phyloP scores from a whole-genome alignment of 2,113 vertebrate species.

The Neogobius melanostomus region DNA sequence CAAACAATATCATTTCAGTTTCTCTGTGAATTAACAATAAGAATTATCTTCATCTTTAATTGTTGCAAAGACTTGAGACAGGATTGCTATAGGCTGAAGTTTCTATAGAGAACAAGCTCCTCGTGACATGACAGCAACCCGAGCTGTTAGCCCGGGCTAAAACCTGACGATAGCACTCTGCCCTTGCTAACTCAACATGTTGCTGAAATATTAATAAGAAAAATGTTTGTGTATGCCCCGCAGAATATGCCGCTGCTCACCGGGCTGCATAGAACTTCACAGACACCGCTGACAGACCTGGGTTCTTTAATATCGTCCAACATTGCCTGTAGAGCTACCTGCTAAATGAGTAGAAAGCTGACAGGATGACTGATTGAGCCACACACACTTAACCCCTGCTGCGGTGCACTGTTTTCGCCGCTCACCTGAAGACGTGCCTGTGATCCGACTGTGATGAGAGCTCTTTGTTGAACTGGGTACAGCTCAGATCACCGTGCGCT shows the following conservation, averaged over 20 bases:
- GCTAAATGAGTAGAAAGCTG: conserved; percentile 43
- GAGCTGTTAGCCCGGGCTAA: conserved; percentile 47
- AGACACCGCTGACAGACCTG: conserved; percentile 7
- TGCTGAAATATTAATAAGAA: conserved; percentile 70
- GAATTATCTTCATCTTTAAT: not conserved
- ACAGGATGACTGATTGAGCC: conserved; percentile 65
- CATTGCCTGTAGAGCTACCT: conserved; percentile 14
- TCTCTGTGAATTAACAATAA: not conserved
- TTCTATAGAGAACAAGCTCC: conserved; percentile 20
- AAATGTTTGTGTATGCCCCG: conserved; percentile 35
- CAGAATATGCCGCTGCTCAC: conserved; percentile 19
- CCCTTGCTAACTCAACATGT: conserved; percentile 57
- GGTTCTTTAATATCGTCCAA: conserved; percentile 20
- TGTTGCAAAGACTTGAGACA: not conserved
- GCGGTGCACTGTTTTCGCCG: conserved; percentile 19
- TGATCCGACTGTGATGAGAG: conserved; percentile 70
- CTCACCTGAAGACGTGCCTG: conserved; percentile 63
- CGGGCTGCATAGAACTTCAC: not conserved
- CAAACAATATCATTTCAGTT: too few relatives aligned
- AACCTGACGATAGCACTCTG: conserved; percentile 65
- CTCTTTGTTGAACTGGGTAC: conserved; percentile 54
- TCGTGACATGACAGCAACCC: conserved; percentile 37
- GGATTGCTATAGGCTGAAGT: not conserved
- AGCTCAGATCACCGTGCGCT: conserved; percentile 53
- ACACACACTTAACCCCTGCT: conserved; percentile 59